Base-by-base conservation (phyloP, 2,888 invertebrate species). In the Tipula helvola region DNA sequence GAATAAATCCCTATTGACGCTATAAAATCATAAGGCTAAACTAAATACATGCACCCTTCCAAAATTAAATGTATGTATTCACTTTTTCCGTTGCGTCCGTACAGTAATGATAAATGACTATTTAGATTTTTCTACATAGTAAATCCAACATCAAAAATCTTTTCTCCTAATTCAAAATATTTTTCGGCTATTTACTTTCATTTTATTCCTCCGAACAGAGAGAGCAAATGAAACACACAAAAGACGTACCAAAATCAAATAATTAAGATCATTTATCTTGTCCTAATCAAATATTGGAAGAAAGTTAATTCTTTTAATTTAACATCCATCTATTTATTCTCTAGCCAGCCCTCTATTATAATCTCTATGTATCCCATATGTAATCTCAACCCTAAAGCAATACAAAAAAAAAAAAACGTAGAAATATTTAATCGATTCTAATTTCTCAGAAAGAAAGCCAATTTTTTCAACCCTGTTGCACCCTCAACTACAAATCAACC, bases 241-340 rank as follows among this genome's bases (percentile, higher is more conserved):
- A 71, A 71, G 71, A 71, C 28, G 71, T 71, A 71, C 71, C 28
- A 71, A 71, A 52, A 71, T 71, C 28, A 71, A 71, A 71, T 71
- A 71, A 71, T 71, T 71, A 71, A 71, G 71, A 71, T 71, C 71
- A 71, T 71, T 71, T 71, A 71, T 71, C 71, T 71, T 71, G 71
- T 71, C 71, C 71, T 71, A 71, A 71, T 71, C 71, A 71, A 71
- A 71, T 71, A 71, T 71, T 71, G 71, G 28, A 71, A 71, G 71
- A 28, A 71, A 71, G 71, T 71, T 71, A 71, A 71, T 71, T 71
- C 71, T 28, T 71, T 71, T 71, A 71, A 71, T 71, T 71, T 71
- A 71, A 71, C 71, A 71, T 71, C 10, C 28, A 71, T 71, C 12
- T 28, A 71, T 71, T 28, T 52, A 52, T 39, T 57, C 7, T 7